Conservation (phyloP, 2,888 invertebrate genomes). For the Poecilobothrus nobilitatus region DNA sequence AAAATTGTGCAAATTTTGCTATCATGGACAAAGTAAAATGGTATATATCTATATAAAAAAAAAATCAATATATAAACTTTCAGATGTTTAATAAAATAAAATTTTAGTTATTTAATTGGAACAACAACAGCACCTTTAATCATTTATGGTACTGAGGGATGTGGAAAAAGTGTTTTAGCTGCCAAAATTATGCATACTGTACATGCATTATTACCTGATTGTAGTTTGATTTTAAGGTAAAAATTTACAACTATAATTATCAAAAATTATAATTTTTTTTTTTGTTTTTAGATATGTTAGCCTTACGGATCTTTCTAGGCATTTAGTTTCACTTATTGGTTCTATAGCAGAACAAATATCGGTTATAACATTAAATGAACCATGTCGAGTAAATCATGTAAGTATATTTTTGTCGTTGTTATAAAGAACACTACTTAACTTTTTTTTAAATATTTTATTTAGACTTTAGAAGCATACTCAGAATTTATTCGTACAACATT, state of each 20-base stretch:
- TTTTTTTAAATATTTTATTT: slow-evolving; percentile 9
- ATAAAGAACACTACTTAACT: background rate
- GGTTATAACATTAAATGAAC: slow-evolving; percentile 58
- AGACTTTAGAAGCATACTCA: slow-evolving; percentile 68
- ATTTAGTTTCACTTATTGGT: slow-evolving; percentile 50
- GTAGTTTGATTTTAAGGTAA: slow-evolving; percentile 46
- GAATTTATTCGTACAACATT: slow-evolving; percentile 45
- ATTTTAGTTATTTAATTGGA: slow-evolving; percentile 55
- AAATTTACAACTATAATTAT: background rate
- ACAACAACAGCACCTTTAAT: slow-evolving; percentile 58
- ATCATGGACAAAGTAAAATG: slow-evolving; percentile 40
- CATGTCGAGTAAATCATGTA: slow-evolving; percentile 55
- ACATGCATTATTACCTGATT: slow-evolving; percentile 56
- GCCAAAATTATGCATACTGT: slow-evolving; percentile 62
- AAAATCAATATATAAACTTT: background rate
- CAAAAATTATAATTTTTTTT: background rate
- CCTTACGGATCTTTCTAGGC: slow-evolving; percentile 36
- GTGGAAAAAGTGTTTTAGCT: slow-evolving; percentile 73
- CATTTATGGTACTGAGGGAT: slow-evolving; percentile 69
- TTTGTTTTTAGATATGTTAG: slow-evolving; percentile 33
- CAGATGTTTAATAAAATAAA: background rate
- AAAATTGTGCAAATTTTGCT: slow-evolving; percentile 47
- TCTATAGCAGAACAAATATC: slow-evolving; percentile 68
- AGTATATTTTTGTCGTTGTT: slow-evolving; percentile 33
- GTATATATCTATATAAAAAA: slow-evolving; percentile 20